phyloP scores from a whole-genome alignment of 2,113 vertebrate genomes.

The Elaphurus davidianus region DNA sequence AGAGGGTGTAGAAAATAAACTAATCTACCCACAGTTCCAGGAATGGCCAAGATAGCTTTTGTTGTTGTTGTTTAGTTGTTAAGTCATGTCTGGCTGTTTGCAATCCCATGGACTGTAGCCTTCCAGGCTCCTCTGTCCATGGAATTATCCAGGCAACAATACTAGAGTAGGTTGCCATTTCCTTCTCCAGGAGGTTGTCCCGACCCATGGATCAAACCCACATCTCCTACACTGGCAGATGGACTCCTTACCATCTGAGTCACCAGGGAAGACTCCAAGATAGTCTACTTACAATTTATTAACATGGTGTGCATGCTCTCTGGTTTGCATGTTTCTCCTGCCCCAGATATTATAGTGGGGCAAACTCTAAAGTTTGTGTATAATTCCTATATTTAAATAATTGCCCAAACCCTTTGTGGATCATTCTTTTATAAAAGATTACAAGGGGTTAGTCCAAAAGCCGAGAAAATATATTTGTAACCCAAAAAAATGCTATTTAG shows the following conservation, averaged over 20 bases:
- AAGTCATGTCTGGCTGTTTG: background rate
- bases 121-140: background rate
- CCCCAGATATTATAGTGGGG: background rate
- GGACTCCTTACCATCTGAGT: background rate
- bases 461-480: background rate
- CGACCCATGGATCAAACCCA: background rate
- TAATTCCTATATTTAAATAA: background rate
- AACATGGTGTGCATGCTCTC: background rate
- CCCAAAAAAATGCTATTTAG: background rate
- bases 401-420: background rate
- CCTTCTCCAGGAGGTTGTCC: background rate
- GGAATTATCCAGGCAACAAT: background rate
- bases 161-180: background rate
- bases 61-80: background rate
- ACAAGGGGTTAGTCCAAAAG: constrained; percentile 54
- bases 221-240: background rate
- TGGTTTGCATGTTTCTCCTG: background rate
- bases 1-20: rapidly evolving
- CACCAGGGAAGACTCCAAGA: background rate
- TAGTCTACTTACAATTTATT: background rate
- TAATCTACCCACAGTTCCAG: background rate
- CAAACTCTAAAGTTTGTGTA: background rate
- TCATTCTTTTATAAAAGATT: background rate
- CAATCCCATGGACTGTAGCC: background rate
- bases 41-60: background rate